Base-by-base conservation (phyloP, 2,888 invertebrate genomes). In the Sisyra nigra region DNA sequence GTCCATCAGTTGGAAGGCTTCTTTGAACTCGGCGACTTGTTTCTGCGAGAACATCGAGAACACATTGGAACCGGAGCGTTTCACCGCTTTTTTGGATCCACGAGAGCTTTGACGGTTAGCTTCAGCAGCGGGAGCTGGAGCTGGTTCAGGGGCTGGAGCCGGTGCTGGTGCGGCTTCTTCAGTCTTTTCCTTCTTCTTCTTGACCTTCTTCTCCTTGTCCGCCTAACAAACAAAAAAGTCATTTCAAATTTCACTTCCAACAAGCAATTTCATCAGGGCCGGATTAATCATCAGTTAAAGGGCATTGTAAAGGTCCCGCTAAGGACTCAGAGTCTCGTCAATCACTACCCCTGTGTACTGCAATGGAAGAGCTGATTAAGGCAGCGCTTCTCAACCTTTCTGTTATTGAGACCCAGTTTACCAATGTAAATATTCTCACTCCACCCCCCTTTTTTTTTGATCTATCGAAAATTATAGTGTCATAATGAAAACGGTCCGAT, bases 31-130 rank as follows among this genome's bases (percentile, higher is more conserved):
- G 57, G 89, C 87, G 59, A 92, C 87, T 73, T 92, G 91, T 69
- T 83, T 83, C 72, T 91, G 91, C 57, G 89, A 81, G 80, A 93
- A 92, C 84, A 91, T 89, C 61, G 91, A 89, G 78, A 92, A 92
- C 65, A 92, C 91, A 71, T 88, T 91, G 72, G 89, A 89, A 56
- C 91, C 91, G 62, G 85, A 77, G 63, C 88, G 80, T 69, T 89
- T 89, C 56, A 83, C 83, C 56, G 83, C 83, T 63, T 74, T 69
- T 63, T 74, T 77, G 65, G 84, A 85, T 55, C 87, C 83, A 54
- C 86, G 80, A 57, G 85, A 83, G 51, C 84, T 83, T 56, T 80
- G 77, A 60, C 85, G 74, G 53, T 75, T 69, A 54, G 78, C 73
- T 52, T 77, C 70, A 44, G 71, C 63, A 35, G 74, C 69, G 54